A percentile compares a stretch with the other conserved stretches of the same genome.
phyloP scores from a whole-genome alignment of 2,888 invertebrate species.

The Abscondita cerata region DNA sequence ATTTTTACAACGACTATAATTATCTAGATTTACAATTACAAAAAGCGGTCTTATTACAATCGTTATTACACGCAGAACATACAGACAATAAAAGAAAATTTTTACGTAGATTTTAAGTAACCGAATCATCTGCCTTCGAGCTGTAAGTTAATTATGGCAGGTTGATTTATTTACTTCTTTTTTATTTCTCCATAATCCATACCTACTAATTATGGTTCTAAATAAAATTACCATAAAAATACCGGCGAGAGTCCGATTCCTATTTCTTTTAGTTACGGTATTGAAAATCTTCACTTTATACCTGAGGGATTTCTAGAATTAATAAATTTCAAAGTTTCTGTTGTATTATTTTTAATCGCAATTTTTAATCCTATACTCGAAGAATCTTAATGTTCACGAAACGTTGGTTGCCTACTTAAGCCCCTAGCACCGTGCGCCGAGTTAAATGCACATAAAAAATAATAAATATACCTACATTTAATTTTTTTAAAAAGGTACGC shows the following conservation, averaged over 20 bases:
- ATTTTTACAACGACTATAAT: constrained; percentile 9
- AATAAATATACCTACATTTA: no score
- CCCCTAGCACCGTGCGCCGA: neutral
- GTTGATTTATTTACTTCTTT: constrained; percentile 25
- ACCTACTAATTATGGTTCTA: constrained; percentile 26
- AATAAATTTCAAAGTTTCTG: no score
- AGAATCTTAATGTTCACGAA: neutral
- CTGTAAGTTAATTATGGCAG: constrained; percentile 25
- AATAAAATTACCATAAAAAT: constrained; percentile 24
- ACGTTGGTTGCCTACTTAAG: neutral
- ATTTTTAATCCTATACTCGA: no score
- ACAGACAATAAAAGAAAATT: constrained; percentile 3
- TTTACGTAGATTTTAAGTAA: constrained; percentile 17
- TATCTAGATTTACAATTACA: constrained; percentile 16
- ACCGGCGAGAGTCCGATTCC: constrained; percentile 6
- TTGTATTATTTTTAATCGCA: no score
- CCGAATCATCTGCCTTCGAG: constrained; percentile 19
- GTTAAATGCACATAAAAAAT: no score
- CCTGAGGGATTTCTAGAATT: neutral
- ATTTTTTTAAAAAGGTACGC: neutral
- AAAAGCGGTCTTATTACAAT: constrained; percentile 14
- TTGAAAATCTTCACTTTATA: constrained; percentile 6
- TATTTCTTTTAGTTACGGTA: constrained; percentile 2
- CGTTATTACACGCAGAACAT: constrained; percentile 7
- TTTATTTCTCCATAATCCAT: constrained; percentile 28